These are phyloP conservation scores for Pristionchus entomophagus DNA, from an alignment of 2,888 invertebrate species.

Conservation along the genomic window DNA sequence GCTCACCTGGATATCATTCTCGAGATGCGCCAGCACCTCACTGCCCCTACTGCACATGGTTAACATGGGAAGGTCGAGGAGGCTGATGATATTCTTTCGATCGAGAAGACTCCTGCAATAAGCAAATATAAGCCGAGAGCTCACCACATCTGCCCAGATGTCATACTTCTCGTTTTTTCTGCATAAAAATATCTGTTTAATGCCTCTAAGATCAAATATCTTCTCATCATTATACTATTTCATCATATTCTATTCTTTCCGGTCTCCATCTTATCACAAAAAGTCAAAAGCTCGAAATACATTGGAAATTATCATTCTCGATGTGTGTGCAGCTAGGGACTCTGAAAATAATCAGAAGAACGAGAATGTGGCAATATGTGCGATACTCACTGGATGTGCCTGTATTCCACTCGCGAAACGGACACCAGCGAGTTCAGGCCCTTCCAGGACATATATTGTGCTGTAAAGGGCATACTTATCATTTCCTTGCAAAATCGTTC, in stretches of 20 bases:
- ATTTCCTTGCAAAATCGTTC: no score
- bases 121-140: background rate
- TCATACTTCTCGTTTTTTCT: background rate
- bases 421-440: background rate
- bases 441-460: conserved; percentile 25
- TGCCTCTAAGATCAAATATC: no score
- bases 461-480: background rate
- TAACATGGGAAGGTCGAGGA: conserved; percentile 14
- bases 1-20: background rate
- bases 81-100: conserved; percentile 26
- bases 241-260: no score
- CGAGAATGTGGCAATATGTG: background rate
- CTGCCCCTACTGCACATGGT: background rate
- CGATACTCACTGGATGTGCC: conserved; percentile 3
- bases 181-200: background rate
- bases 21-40: background rate
- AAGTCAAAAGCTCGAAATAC: no score
- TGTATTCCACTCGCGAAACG: background rate
- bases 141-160: background rate
- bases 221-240: no score
- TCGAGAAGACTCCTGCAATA: conserved; percentile 16
- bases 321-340: no score
- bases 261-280: no score
- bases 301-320: no score
- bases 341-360: no score